These are phyloP conservation scores for Oncorhynchus masou DNA, from an alignment of 2,113 vertebrate species.

Conservation along the genomic window DNA sequence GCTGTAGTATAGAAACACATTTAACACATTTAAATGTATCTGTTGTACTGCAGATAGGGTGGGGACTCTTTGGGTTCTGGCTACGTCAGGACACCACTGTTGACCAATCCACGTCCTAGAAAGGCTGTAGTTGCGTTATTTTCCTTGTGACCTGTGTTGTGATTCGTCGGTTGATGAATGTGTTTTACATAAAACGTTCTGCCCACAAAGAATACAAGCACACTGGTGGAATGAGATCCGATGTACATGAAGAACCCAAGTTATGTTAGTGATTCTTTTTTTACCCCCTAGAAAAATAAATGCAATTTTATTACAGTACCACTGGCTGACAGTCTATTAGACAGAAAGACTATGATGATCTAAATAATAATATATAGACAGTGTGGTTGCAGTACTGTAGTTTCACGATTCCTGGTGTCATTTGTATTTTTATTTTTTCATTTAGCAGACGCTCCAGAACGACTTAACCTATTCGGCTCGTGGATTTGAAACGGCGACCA, in stretches of 20 bases:
- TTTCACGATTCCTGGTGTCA: background rate
- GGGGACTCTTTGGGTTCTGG: slow-evolving; percentile 47
- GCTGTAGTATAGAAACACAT: slow-evolving; percentile 4
- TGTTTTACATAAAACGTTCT: slow-evolving; percentile 59
- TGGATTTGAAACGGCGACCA: too few relatives aligned
- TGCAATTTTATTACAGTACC: background rate
- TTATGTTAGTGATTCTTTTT: background rate
- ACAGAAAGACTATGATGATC: background rate
- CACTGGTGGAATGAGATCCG: slow-evolving; percentile 17
- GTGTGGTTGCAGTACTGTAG: background rate
- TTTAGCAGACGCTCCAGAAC: background rate
- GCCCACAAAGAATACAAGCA: slow-evolving; percentile 29
- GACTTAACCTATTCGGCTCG: too few relatives aligned
- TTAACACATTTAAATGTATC: slow-evolving; percentile 50
- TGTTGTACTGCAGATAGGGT: slow-evolving; percentile 74
- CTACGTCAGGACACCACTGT: slow-evolving; percentile 29
- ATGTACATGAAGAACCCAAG: slow-evolving; percentile 13
- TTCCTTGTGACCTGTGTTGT: slow-evolving; percentile 60
- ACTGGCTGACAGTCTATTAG: background rate
- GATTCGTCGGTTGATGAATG: slow-evolving; percentile 58
- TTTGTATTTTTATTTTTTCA: background rate
- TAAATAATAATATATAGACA: background rate
- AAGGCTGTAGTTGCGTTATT: slow-evolving; percentile 52
- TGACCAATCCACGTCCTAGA: slow-evolving; percentile 61
- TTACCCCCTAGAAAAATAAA: background rate